Base-by-base conservation (phyloP, 92 coral and sea anemone species). In the Actinostola sp. region DNA sequence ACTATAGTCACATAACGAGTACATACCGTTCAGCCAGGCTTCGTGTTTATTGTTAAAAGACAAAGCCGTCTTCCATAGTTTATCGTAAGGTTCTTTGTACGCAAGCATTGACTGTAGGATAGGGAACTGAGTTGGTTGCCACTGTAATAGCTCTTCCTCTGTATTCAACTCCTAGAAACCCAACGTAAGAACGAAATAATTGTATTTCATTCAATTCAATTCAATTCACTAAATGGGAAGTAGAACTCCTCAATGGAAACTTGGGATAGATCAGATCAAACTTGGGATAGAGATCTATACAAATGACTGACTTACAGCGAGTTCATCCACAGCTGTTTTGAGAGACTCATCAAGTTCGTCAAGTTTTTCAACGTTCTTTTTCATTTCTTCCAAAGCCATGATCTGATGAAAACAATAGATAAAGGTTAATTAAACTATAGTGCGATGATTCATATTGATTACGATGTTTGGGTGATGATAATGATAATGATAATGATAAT, bases 301-400 rank as follows among this genome's bases (percentile, higher is more conserved):
- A 17, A 34, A 55, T 19, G 44, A 29, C 44, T 14, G 46, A 69
- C 96, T 1, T 78, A 93, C 98, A 73, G 81, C 91, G 8, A 94
- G 86, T 67, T 94, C 98, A 23, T 91, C 94, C 46, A 90, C 73
- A 13, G 98, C 97, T 10, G 70, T 82, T 17, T 56, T 79, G 32
- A 94, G 68, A 31, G 97, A 61, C 0, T 79, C 95, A 29, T 90
- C 98, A 30, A 94, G 92, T 72, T 94, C 98, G 38, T 94, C 98
- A 1, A 94, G 92, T 73, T 94, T 94, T 59, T 94, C 98, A 0
- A 94, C 98, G 69, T 94, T 94, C 78, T 91, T 94, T 25, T 88
- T 94, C 97, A 94, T 94, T 56, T 94, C 98, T 44, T 94, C 98
- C n/a, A 72, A 86, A n/a, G 92, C 98, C 98, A 94, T 94, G 13